A percentile compares a stretch with the other conserved stretches of the same genome.
phyloP scores from a whole-genome alignment of 2,888 invertebrate genomes.

The Lissonota sp. region DNA sequence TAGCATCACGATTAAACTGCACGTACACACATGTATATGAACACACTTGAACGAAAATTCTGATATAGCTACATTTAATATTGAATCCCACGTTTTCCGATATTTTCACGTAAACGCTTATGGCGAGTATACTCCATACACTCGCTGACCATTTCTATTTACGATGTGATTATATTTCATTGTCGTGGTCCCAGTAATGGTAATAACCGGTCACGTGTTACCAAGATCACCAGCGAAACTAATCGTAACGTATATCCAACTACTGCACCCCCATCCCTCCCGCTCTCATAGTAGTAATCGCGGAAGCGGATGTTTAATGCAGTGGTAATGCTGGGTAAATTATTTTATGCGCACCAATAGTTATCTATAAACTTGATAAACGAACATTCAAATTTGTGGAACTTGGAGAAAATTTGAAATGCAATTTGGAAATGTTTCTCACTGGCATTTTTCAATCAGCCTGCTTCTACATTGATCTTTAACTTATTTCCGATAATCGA shows the following conservation, averaged over 20 bases:
- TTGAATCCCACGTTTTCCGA: slow-evolving; percentile 35
- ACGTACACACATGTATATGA: slow-evolving; percentile 5
- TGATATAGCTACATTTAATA: slow-evolving; percentile 21
- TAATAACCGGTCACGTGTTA: slow-evolving; percentile 65
- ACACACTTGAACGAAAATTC: slow-evolving; percentile 17
- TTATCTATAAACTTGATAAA: neutral
- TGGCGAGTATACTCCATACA: slow-evolving; percentile 46
- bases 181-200: slow-evolving; percentile 30
- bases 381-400: neutral
- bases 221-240: slow-evolving; percentile 66
- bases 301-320: slow-evolving; percentile 36
- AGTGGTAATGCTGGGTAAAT: slow-evolving; percentile 30
- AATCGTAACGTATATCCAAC: slow-evolving; percentile 55
- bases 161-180: slow-evolving; percentile 2
- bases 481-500: too few relatives aligned
- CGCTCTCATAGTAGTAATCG: neutral
- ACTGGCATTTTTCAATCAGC: too few relatives aligned
- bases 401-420: too few relatives aligned
- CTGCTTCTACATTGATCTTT: too few relatives aligned
- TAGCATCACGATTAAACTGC: slow-evolving; percentile 35
- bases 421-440: too few relatives aligned
- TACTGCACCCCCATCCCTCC: neutral
- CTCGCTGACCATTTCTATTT: slow-evolving; percentile 4
- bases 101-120: slow-evolving; percentile 60
- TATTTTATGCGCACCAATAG: slow-evolving; percentile 17